phyloP scores from a whole-genome alignment of 1,140 invertebrate genomes.

The Zaprionus capensis region DNA sequence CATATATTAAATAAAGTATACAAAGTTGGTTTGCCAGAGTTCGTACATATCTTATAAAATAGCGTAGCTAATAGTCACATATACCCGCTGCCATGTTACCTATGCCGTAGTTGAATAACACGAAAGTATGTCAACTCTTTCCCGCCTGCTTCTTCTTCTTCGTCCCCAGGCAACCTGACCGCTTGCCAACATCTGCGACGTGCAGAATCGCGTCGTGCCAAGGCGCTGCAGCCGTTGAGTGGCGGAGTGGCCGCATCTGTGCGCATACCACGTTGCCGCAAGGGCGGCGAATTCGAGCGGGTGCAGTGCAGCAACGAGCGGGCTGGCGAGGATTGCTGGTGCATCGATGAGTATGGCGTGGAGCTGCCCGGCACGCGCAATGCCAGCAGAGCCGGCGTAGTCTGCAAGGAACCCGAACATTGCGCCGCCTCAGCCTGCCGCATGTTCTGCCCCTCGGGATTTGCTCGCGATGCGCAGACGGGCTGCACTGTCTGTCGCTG shows the following conservation, averaged over 20 bases:
- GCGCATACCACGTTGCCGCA: slow-evolving; percentile 89
- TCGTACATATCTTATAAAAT: too few species aligned
- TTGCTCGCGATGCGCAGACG: slow-evolving; percentile 86
- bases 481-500: slow-evolving; percentile 93
- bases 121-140: slow-evolving; percentile 63
- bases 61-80: not conserved
- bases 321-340: slow-evolving; percentile 89
- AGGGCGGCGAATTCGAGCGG: slow-evolving; percentile 89
- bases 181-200: slow-evolving; percentile 89
- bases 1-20: too few species aligned
- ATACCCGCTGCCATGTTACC: not conserved
- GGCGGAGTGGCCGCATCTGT: slow-evolving; percentile 80
- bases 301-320: slow-evolving; percentile 90
- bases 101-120: slow-evolving; percentile 67
- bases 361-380: slow-evolving; percentile 91
- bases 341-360: slow-evolving; percentile 91
- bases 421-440: slow-evolving; percentile 92
- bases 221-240: slow-evolving; percentile 85
- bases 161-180: slow-evolving; percentile 84
- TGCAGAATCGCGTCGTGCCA: slow-evolving; percentile 87
- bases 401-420: slow-evolving; percentile 88
- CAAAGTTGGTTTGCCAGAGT: too few species aligned
- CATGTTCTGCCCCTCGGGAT: slow-evolving; percentile 94
- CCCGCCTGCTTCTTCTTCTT: not conserved
- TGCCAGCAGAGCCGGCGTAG: slow-evolving; percentile 87